phyloP scores from a whole-genome alignment of 2,113 vertebrate genomes.

The Sorex araneus region DNA sequence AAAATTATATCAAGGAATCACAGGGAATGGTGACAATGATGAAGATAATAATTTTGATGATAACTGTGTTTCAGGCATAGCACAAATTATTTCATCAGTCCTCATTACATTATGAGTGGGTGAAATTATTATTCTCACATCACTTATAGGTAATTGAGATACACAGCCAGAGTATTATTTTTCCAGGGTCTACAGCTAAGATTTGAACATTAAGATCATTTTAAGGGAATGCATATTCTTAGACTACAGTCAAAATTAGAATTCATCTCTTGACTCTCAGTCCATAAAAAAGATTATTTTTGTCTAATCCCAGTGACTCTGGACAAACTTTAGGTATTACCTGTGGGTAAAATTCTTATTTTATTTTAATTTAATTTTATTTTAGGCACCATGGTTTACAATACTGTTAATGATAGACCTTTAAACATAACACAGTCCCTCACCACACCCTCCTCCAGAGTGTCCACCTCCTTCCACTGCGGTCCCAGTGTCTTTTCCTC shows the following conservation, averaged over 20 bases:
- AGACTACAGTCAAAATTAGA: constrained; percentile 40
- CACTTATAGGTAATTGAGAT: background rate
- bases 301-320: constrained; percentile 13
- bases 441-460: too few species aligned
- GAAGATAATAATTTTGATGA: background rate
- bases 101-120: background rate
- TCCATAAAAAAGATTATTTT: constrained; percentile 27
- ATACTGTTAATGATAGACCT: too few species aligned
- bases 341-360: background rate
- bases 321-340: constrained; percentile 37
- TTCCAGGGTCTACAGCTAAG: background rate
- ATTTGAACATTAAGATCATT: background rate
- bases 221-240: background rate
- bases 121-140: background rate
- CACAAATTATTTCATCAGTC: background rate
- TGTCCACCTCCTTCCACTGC: background rate
- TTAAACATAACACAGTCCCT: too few species aligned
- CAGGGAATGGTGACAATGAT: background rate
- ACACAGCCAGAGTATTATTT: background rate
- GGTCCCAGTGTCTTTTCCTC: background rate
- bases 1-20: constrained; percentile 1
- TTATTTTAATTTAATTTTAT: background rate
- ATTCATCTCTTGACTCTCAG: constrained; percentile 31
- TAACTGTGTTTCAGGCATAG: background rate
- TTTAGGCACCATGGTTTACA: too few species aligned